Base-by-base conservation (phyloP, 2,888 invertebrate genomes). In the Phengaris alcon region DNA sequence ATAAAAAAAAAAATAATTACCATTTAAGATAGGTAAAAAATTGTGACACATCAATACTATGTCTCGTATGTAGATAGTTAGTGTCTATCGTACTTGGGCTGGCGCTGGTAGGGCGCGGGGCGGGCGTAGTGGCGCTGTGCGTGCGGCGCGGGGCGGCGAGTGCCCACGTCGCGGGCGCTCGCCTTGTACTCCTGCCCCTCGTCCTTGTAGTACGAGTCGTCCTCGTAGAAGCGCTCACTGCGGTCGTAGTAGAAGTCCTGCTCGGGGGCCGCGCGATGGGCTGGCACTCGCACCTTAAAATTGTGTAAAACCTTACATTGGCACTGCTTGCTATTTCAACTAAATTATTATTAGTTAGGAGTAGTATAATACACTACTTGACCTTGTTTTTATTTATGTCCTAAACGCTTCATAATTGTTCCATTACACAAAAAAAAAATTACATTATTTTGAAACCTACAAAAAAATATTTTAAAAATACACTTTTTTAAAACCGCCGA, bases 211-310 rank as follows among this genome's bases (percentile, higher is more conserved):
- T 87, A 87, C 10, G 82, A 80, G 22, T 90, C 92, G 12, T 92
- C 92, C 52, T 91, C 90, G 82, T 91, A 91, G 86, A 87, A 91
- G 59, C 90, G 88, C 8, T 92, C 91, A 72, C 86, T 86, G 48
- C 90, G 85, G 68, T 90, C 94, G 88, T 96, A 97, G 84, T 95
- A 96, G 84, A 95, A 96, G 82, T 97, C 97, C 93, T 78, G 95
- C 90, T 83, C 97, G 85, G 78, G 96, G 94, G 82, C 96, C 91
- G 88, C 96, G 95, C 83, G 94, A 82, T 79, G 90, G n/a, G 85
- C 88, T n/a, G 83, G 90, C 74, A 86, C 75, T 5, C 76, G 69
- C 55, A 75, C 77, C 79, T 78, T 68, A 51, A 46, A 52, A 6
- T 15, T 54, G 54, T 54, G 4, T 10, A 12, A 12, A 54, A 54